Base-by-base conservation (phyloP, 2,888 invertebrate genomes). In the Colostygia pectinataria region DNA sequence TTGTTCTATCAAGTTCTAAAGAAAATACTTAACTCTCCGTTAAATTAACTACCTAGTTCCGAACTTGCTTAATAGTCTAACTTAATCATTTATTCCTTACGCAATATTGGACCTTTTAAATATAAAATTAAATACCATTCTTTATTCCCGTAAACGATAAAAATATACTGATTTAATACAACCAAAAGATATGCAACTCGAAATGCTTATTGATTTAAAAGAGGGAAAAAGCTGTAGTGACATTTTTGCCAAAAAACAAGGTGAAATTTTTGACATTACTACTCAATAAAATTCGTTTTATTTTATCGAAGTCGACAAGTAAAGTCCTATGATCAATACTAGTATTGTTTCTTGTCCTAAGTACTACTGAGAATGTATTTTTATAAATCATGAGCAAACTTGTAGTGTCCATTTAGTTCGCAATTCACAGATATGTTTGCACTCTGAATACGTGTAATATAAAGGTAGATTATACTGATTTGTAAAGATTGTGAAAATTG, bases 21-120 rank as follows among this genome's bases (percentile, higher is more conserved):
- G 41, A 42, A 41, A 36, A 39, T 36, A 43, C 42, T 38, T 34
- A 44, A 27, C n/a, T 23, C 24, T 34, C 39, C 7, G 40, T 44
- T 40, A 36, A 44, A 46, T 52, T 38, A 52, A 28, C 43, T 50
- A 53, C 46, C 37, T 45, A 45, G 13, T 32, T 45, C 54, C 47
- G 39, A 37, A 29, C 41, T 40, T 44, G 49, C 71, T 74, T 75
- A 76, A 47, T 56, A 69, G 54, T 66, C 73, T 81, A 77, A 77
- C 71, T 69, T 71, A 68, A 66, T 57, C 59, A 61, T 65, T 67
- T 69, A 71, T 62, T 62, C 48, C 70, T 77, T 83, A 84, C 77
- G 68, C 68, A 75, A 79, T 79, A 80, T 82, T 81, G 82, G 83
- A 83, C 83, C 85, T 44, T 61, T 55, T 54, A 54, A 39, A 40